Evolutionary conservation across 2,113 vertebrate genomes (phyloP).

Genomic region (Oenanthe oenanthe): DNA sequence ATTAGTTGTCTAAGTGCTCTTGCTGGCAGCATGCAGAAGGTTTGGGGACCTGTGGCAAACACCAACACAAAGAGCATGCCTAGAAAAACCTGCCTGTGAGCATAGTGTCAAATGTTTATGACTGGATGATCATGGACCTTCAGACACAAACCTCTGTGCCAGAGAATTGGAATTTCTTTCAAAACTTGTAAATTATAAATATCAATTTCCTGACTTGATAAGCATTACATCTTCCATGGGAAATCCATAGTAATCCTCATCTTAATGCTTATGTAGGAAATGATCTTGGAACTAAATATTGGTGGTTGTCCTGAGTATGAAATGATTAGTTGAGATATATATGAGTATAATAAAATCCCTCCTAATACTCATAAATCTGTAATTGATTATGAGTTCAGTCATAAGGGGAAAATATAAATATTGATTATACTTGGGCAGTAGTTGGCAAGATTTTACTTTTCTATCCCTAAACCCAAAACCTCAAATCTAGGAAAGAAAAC

Average conservation of each 20-base stretch:
- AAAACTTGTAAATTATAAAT: not conserved
- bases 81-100: not conserved
- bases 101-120: not conserved
- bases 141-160: not conserved
- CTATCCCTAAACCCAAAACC: not conserved
- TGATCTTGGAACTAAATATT: not conserved
- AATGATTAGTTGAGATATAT: conserved; percentile 33
- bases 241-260: conserved; percentile 20
- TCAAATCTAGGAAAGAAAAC: conserved; percentile 18
- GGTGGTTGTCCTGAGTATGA: not conserved
- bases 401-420: conserved; percentile 24
- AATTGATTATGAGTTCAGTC: conserved; percentile 9
- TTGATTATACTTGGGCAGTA: conserved; percentile 4
- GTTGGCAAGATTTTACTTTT: conserved; percentile 24
- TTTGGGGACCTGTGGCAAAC: not conserved
- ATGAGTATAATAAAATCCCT: conserved; percentile 24
- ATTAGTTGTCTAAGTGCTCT: not conserved
- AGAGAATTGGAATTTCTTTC: not conserved
- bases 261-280: not conserved
- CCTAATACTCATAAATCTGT: conserved; percentile 19
- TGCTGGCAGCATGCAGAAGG: not conserved
- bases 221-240: not conserved
- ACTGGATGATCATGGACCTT: not conserved
- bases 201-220: conserved; percentile 8
- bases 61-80: not conserved